A percentile compares a stretch with the other conserved stretches of the same genome.
Conservation (phyloP, 2,888 invertebrate species). For the Andrena bicolor region DNA sequence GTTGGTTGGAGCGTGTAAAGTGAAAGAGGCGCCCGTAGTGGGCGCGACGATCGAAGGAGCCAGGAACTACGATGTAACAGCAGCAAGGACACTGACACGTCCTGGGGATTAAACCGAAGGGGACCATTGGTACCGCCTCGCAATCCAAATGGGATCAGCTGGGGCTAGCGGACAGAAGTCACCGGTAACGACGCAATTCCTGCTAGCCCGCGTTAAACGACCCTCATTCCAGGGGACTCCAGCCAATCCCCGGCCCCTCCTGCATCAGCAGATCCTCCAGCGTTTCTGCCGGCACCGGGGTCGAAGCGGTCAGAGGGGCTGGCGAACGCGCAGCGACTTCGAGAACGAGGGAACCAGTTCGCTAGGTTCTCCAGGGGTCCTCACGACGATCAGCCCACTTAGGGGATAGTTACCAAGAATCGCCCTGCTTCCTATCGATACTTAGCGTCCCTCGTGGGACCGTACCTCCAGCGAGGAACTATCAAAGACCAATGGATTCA, state of each 20-base stretch:
- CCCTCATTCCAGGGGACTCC: constrained; percentile 47
- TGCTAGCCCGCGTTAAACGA: constrained; percentile 52
- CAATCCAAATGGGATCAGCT: constrained; percentile 32
- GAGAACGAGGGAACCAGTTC: constrained; percentile 11
- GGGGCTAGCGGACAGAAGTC: constrained; percentile 53
- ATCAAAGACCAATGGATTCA: not conserved
- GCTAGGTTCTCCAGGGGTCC: not conserved
- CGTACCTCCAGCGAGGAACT: not conserved
- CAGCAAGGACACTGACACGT: constrained; percentile 15
- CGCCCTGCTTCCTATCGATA: not conserved
- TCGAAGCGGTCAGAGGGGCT: constrained; percentile 1
- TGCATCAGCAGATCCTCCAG: constrained; percentile 56
- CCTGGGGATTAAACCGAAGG: constrained; percentile 27
- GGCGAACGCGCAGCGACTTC: not conserved
- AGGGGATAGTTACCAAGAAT: not conserved
- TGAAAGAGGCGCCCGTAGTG: not conserved
- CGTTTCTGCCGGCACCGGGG: not conserved
- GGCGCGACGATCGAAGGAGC: constrained; percentile 6
- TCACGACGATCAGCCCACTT: not conserved
- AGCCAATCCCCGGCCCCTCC: constrained; percentile 41
- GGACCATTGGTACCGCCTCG: constrained; percentile 5
- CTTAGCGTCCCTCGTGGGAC: not conserved
- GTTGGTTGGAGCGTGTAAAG: not conserved
- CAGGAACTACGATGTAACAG: constrained; percentile 10
- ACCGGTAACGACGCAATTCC: constrained; percentile 60